Base-by-base conservation (phyloP, 2,888 invertebrate species). In the Mythimna loreyi region DNA sequence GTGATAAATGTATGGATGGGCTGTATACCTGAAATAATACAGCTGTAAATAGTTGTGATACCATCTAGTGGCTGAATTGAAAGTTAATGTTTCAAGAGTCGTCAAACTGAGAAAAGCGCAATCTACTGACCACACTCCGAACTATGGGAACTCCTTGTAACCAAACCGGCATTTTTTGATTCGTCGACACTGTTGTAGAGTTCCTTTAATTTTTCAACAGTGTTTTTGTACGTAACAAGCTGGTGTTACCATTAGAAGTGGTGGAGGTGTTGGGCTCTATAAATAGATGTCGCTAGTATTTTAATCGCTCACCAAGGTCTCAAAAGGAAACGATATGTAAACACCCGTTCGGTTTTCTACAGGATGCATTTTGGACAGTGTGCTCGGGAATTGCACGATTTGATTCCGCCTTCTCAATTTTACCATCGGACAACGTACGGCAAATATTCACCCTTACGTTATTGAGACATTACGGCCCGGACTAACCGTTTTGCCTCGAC, bases 261-360 rank as follows among this genome's bases (percentile, higher is more conserved):
- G 33, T 50, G 8, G 19, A 16, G n/a, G 30, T 67, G 0, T 43
- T 53, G n/a, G 25, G 33, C 3, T 33, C 13, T 4, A n/a, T 8
- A 43, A 25, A 21, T 21, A 67, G 67, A 53, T 67, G 67, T 53
- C 67, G 5, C 67, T 59, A 30, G 45, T 21, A 16, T 43, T 23
- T 16, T 36, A 8, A 16, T 33, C 2, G 21, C 7, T 0, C 13
- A 33, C n/a, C n/a, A n/a, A n/a, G n/a, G n/a, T n/a, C n/a, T n/a
- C n/a, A n/a, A n/a, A n/a, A n/a, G n/a, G n/a, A n/a, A n/a, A n/a
- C n/a, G n/a, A n/a, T n/a, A n/a, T n/a, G n/a, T n/a, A n/a, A n/a
- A n/a, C n/a, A n/a, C n/a, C n/a, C n/a, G n/a, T n/a, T n/a, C n/a
- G n/a, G n/a, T n/a, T n/a, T n/a, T n/a, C n/a, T n/a, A n/a, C n/a